A percentile compares a stretch with the other conserved stretches of the same genome.
phyloP scores from a whole-genome alignment of 1,140 invertebrate species.

The Macrocentrus cingulum region DNA sequence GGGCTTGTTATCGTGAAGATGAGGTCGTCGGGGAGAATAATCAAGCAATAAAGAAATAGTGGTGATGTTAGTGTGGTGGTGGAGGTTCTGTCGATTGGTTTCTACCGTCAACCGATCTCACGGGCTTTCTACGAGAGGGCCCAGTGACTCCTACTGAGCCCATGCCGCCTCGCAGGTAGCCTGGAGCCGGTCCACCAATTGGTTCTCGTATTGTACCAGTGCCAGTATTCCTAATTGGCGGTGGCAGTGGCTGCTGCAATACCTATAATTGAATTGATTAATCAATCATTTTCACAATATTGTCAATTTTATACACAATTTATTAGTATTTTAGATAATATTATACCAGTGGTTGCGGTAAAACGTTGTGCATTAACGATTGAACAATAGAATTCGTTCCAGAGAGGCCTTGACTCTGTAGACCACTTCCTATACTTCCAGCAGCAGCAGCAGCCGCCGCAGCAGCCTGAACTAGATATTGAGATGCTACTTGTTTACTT shows the following conservation, averaged over 20 bases:
- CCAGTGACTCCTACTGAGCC: constrained; percentile 52
- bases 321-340: not conserved
- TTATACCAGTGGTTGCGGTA: constrained; percentile 54
- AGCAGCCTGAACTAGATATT: too few relatives aligned
- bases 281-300: too few relatives aligned
- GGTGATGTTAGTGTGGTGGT: constrained; percentile 57
- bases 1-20: not conserved
- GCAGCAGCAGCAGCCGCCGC: not conserved
- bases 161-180: constrained; percentile 49
- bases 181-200: constrained; percentile 44
- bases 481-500: not conserved
- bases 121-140: constrained; percentile 57
- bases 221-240: constrained; percentile 52
- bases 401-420: constrained; percentile 2
- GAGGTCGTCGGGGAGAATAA: not conserved
- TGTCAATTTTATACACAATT: not conserved
- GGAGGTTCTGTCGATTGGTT: constrained; percentile 61
- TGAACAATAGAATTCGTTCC: constrained; percentile 45
- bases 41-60: constrained; percentile 13
- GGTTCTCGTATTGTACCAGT: constrained; percentile 56
- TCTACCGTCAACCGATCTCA: constrained; percentile 58
- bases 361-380: constrained; percentile 54
- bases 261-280: constrained; percentile 41
- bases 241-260: constrained; percentile 52
- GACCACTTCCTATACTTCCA: not conserved